Evolutionary conservation across 2,888 invertebrate species (phyloP), one percentile per base, ranked within the genome.

Genomic region (Hirtodrosophila alboralis): DNA sequence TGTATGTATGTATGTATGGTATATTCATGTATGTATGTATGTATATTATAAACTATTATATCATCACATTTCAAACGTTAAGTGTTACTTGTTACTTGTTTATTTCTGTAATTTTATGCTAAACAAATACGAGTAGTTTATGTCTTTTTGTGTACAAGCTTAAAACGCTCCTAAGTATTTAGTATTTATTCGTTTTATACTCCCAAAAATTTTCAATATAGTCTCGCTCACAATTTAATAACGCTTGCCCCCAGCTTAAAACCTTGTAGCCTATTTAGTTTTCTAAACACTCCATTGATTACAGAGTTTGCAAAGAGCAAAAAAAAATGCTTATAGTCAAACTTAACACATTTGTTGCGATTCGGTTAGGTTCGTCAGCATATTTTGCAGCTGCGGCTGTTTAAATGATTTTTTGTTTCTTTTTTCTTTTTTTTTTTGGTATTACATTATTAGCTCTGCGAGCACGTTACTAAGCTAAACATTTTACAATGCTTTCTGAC

Each of bases 41-140:
- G 57, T 59, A 48, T 80, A 74, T 78, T 79, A 79, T 72, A 61
- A 79, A 84, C 79, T 80, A 80, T 80, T 23, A n/a, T 80, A 80
- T 80, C 79, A 81, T 86, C 81, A 81, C 86, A 81, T 84, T 81
- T 84, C 66, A 74, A 84, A 86, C 74, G 65, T 80, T 80, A 80
- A 84, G 86, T 75, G 57, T 80, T 65, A 59, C 54, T 53, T 65
- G 36, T 74, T 78, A 65, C 84, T 84, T 84, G 54, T 59, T 74
- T 78, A 65, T 86, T 84, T 84, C 57, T 59, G 63, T 79, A 59
- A 60, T 53, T 66, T 84, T 64, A 76, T 56, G 67, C 73, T 85
- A 79, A 72, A 84, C 84, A 72, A 79, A 75, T 86, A 80, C 84
- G 80, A 79, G 84, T 83, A 71, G 38, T 54, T 83, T 61, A 57